Base-by-base conservation (phyloP, 2,888 invertebrate genomes). In the Lasioglossum lativentre region DNA sequence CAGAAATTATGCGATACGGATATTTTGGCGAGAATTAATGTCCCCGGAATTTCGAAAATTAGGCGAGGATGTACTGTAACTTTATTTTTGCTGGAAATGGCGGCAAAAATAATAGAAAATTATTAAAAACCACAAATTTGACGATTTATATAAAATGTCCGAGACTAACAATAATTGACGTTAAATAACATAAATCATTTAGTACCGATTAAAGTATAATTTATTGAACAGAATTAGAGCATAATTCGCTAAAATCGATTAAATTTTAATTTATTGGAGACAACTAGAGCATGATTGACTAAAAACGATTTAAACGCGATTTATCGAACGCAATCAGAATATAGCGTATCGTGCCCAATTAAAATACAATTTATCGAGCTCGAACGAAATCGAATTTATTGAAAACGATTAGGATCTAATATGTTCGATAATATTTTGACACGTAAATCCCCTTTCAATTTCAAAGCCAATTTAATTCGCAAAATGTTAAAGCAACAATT, bases 341-440 rank as follows among this genome's bases (percentile, higher is more conserved):
- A 30, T 6, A 16, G 6, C 16, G 27, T 30, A 8, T 30, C 27
- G 16, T 6, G 63, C 6, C 27, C 19, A 30, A 30, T 30, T 63
- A 63, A 63, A 63, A 63, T 63, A 16, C 30, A 30, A 63, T 63
- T 63, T 16, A 19, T 16, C 30, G 63, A 30, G 56, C 56, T 4
- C n/a, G n/a, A n/a, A 12, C n/a, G 12, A 56, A 56, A 56, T n/a
- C n/a, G 56, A 56, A 56, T 56, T n/a, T n/a, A n/a, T 56, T n/a
- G 56, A 56, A n/a, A 56, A n/a, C 56, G n/a, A n/a, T 56, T 56
- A 56, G 56, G n/a, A 56, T 56, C 56, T 56, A 56, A n/a, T n/a
- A n/a, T 56, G 56, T n/a, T 4, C 56, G n/a, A 56, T 56, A n/a
- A 56, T n/a, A 56, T 56, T 56, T 56, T 56, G 56, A 56, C 56